A percentile compares a stretch with the other conserved stretches of the same genome.
These are phyloP conservation scores for Proterorhinus semilunaris DNA, from an alignment of 2,113 vertebrate genomes.

Conservation along the genomic window DNA sequence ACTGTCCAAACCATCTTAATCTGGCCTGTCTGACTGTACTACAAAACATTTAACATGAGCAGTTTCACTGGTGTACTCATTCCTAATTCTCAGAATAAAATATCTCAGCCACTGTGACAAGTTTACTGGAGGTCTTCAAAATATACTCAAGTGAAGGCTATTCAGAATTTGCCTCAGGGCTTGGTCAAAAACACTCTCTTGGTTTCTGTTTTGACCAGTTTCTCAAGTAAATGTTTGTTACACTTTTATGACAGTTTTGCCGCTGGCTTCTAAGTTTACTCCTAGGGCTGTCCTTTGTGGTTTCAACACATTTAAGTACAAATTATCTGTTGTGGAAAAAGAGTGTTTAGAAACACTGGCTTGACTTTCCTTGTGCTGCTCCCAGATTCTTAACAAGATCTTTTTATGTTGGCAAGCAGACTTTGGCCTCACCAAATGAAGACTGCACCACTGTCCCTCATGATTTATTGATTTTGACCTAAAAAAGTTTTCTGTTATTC, in stretches of 20 bases:
- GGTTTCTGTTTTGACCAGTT: neutral
- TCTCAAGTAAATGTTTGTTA: neutral
- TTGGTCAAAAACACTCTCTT: neutral
- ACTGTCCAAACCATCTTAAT: too few species aligned
- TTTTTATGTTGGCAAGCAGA: slow-evolving; percentile 5
- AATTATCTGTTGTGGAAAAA: neutral
- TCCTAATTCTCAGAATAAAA: too few species aligned
- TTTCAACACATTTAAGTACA: slow-evolving; percentile 1
- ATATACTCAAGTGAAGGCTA: neutral
- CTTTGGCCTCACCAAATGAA: neutral
- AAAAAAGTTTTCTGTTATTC: slow-evolving; percentile 9
- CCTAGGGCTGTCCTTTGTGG: neutral
- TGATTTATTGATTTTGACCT: slow-evolving; percentile 11
- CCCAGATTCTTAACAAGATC: slow-evolving; percentile 2
- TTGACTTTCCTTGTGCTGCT: slow-evolving; percentile 3
- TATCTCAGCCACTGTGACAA: neutral
- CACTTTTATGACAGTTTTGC: neutral
- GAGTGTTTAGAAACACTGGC: neutral
- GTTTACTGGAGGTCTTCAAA: neutral
- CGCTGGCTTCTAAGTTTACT: neutral
- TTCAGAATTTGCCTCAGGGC: neutral
- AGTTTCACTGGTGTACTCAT: too few species aligned
- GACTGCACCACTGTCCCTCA: neutral
- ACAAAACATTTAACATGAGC: too few species aligned
- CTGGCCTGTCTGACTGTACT: too few species aligned